Conservation (phyloP, 92 coral and sea anemone genomes). For the Montipora capitata region DNA sequence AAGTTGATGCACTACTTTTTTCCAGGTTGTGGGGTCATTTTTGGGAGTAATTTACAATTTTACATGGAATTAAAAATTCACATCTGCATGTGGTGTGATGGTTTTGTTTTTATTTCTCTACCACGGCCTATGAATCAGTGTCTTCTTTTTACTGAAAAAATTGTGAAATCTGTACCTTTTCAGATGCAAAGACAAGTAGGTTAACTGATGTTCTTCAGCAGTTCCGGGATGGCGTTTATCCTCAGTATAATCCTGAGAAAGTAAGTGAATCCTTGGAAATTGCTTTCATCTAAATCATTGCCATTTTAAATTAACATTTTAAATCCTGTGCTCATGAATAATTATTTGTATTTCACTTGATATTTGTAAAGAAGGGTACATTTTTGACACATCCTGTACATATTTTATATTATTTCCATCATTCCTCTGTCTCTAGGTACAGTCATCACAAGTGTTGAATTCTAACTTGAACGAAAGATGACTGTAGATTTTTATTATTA, state of each 20-base stretch:
- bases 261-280: slow-evolving; percentile 48
- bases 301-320: slow-evolving; percentile 31
- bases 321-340: slow-evolving; percentile 39
- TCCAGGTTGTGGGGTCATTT: neutral
- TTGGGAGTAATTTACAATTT: neutral
- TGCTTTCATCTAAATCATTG: neutral
- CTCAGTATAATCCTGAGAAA: slow-evolving; percentile 98
- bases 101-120: slow-evolving; percentile 20
- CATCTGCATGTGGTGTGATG: slow-evolving; percentile 43
- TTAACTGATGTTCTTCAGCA: slow-evolving; percentile 98
- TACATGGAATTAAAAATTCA: slow-evolving; percentile 6
- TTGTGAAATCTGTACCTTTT: neutral
- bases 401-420: neutral
- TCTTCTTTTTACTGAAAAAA: neutral
- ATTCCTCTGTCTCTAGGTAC: neutral
- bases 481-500: too few relatives aligned
- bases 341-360: slow-evolving; percentile 29
- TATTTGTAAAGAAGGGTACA: neutral
- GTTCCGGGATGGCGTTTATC: slow-evolving; percentile 98
- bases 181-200: slow-evolving; percentile 98
- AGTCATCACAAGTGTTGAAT: neutral
- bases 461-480: neutral
- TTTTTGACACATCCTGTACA: neutral
- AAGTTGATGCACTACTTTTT: neutral
- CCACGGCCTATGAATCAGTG: neutral